These are phyloP conservation scores for Archaeoteleia sp. DNA, from an alignment of 2,888 invertebrate species.

Conservation along the genomic window DNA sequence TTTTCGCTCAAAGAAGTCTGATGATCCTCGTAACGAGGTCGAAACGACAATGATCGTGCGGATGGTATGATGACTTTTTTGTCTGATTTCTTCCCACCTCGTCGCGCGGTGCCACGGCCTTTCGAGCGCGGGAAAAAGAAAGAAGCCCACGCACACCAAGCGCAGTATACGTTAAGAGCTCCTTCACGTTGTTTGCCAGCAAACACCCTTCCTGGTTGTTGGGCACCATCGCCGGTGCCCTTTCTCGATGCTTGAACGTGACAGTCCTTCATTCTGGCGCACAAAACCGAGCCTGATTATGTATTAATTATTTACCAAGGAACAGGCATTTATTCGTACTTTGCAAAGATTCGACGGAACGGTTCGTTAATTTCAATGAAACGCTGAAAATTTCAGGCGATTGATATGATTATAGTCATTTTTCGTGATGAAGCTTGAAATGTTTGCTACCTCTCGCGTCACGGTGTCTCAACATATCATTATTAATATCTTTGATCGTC, in stretches of 20 bases:
- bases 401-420: conserved; percentile 29
- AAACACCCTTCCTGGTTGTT: conserved; percentile 69
- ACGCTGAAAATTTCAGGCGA: conserved; percentile 46
- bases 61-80: conserved; percentile 16
- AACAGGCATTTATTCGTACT: conserved; percentile 58
- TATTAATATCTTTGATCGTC: too few species aligned
- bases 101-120: conserved; percentile 23
- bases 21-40: conserved; percentile 24
- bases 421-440: conserved; percentile 1
- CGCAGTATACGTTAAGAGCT: conserved; percentile 63
- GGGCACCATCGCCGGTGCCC: conserved; percentile 68
- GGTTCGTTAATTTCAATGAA: conserved; percentile 67
- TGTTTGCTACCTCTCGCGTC: conserved; percentile 24
- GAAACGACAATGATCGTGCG: conserved; percentile 11
- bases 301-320: conserved; percentile 73
- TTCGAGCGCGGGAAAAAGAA: conserved; percentile 40
- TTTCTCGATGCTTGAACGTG: conserved; percentile 54
- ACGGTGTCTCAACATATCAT: too few species aligned
- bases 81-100: conserved; percentile 17
- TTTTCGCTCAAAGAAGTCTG: conserved; percentile 13
- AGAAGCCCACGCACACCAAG: conserved; percentile 56
- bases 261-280: conserved; percentile 58
- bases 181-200: conserved; percentile 67
- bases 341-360: conserved; percentile 39
- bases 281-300: conserved; percentile 69